Evolutionary conservation across 2,888 invertebrate genomes (phyloP), one percentile per base, ranked within the genome.

Genomic region (Agrotis segetum): DNA sequence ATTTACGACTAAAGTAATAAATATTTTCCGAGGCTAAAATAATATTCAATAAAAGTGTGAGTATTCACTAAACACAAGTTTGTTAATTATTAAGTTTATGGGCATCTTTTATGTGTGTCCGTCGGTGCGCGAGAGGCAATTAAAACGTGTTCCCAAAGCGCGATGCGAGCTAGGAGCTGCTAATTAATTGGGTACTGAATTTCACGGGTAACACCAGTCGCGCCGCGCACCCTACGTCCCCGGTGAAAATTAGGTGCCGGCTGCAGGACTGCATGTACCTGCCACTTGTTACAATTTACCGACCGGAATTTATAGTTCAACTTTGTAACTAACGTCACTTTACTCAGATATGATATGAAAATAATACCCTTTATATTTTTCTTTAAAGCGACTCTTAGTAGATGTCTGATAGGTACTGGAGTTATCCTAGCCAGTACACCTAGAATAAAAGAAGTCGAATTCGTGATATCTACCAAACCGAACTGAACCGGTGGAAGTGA

Each of bases 121-220:
- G 62, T 73, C 80, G 82, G 83, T 81, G 87, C 82, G 80, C 75
- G 75, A 81, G 85, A 82, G 83, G 82, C 86, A 90, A 91, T 91
- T 89, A 88, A 86, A 86, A 76, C 80, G 78, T 79, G 82, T 80
- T 79, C 83, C 73, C 75, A 49, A 74, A 85, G 84, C 74, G 72
- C 77, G 77, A 71, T 67, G 76, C 76, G 82, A 77, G 77, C 77
- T 78, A 77, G 74, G 82, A 77, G 77, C 77, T 78, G 76, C 82
- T 75, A 81, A 87, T 87, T 88, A 88, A 88, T 88, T 88, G 85
- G 86, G 71, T 83, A 74, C 82, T 79, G 82, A 86, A 86, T 87
- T 87, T 87, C 81, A 83, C 84, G 82, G 73, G 79, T 69, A 73
- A 73, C 82, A 70, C 80, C 65, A 58, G 68, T 40, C 40, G 40